These are phyloP conservation scores for Geodia barretti DNA, from an alignment of 37 sponge, comb jelly and placozoan species.

Conservation along the genomic window DNA sequence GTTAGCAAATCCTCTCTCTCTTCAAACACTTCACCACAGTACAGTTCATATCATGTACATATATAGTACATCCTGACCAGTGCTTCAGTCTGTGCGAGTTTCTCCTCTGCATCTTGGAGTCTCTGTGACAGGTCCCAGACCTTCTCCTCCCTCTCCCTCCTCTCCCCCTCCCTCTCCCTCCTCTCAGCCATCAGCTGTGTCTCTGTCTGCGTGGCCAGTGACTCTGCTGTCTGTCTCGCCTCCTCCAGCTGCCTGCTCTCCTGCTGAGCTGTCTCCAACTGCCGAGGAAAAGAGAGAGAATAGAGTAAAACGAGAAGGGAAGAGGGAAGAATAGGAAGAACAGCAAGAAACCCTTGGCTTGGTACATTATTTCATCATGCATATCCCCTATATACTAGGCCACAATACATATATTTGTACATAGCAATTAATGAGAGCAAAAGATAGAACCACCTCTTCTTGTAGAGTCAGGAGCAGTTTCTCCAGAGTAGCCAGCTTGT, in stretches of 20 bases:
- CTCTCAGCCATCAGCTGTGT: neutral
- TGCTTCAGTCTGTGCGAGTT: neutral
- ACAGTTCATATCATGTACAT: too few species aligned
- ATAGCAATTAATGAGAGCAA: neutral
- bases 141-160: neutral
- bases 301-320: neutral
- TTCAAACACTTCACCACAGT: neutral
- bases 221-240: neutral
- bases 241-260: neutral
- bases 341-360: too few species aligned
- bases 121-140: neutral
- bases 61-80: too few species aligned
- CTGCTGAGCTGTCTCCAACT: neutral
- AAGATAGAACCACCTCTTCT: constrained; percentile 10
- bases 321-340: neutral
- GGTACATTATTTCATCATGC: too few species aligned
- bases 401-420: too few species aligned
- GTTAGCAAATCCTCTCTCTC: too few species aligned
- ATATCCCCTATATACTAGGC: too few species aligned
- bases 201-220: neutral
- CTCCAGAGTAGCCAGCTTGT: constrained; percentile 26
- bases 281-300: neutral
- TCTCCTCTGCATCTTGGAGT: neutral
- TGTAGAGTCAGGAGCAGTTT: constrained; percentile 4
- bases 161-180: neutral